A percentile compares a stretch with the other conserved stretches of the same genome.
Conservation (phyloP, 2,113 vertebrate species). For the Oncorhynchus gorbuscha region DNA sequence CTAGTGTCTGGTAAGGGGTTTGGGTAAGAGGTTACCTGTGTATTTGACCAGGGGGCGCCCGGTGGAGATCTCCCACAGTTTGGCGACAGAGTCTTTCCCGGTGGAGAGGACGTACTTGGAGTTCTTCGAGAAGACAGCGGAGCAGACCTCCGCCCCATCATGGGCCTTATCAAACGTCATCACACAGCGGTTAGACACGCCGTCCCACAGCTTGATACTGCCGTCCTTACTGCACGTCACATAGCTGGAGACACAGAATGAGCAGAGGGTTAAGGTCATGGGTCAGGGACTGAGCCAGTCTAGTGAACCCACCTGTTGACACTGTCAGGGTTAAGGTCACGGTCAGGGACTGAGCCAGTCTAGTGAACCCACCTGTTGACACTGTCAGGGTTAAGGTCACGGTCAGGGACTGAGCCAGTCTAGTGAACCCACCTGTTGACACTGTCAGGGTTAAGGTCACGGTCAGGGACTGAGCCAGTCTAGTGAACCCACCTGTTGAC, state of each 20-base stretch:
- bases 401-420: too few species aligned
- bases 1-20: not conserved
- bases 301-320: too few species aligned
- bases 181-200: slow-evolving; percentile 95
- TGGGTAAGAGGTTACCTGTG: slow-evolving; percentile 80
- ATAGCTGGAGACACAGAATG: slow-evolving; percentile 71
- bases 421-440: too few species aligned
- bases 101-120: slow-evolving; percentile 97
- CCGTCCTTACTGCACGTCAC: slow-evolving; percentile 96
- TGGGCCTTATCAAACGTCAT: slow-evolving; percentile 95
- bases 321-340: too few species aligned
- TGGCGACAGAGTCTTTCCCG: slow-evolving; percentile 96
- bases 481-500: too few species aligned
- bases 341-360: too few species aligned
- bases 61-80: slow-evolving; percentile 98
- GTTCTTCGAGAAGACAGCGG: slow-evolving; percentile 96
- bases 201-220: slow-evolving; percentile 98
- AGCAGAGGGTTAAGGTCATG: too few species aligned
- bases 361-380: too few species aligned
- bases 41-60: slow-evolving; percentile 94
- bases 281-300: too few species aligned
- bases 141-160: slow-evolving; percentile 94
- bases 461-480: too few species aligned
- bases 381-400: too few species aligned
- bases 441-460: too few species aligned